Evolutionary conservation across 92 coral and sea anemone genomes (phyloP).

Genomic region (Epizoanthus ramosus): DNA sequence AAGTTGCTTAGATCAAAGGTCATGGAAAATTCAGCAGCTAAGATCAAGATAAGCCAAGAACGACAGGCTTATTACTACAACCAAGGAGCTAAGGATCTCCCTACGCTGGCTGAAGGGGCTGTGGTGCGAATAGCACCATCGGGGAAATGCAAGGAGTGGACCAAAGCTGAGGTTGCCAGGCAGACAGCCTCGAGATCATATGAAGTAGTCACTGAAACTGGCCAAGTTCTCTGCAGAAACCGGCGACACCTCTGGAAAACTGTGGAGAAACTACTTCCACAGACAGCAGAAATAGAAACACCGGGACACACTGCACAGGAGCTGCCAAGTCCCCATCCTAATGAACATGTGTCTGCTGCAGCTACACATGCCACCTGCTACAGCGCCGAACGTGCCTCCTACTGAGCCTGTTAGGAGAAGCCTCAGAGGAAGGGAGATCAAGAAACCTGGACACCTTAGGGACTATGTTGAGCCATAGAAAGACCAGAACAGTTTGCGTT

Average conservation of each 20-base stretch:
- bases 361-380: not conserved
- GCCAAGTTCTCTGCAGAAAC: not conserved
- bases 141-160: slow-evolving; percentile 10
- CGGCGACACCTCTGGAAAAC: slow-evolving; percentile 17
- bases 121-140: slow-evolving; percentile 24
- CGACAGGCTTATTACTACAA: slow-evolving; percentile 15
- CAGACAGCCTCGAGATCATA: slow-evolving; percentile 16
- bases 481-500: slow-evolving; percentile 7
- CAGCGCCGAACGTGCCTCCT: not conserved
- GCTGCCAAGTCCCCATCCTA: not conserved
- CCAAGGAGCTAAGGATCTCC: slow-evolving; percentile 40
- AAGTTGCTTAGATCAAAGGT: slow-evolving; percentile 30
- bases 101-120: slow-evolving; percentile 31
- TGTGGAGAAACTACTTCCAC: slow-evolving; percentile 1
- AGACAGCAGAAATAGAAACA: too few species aligned
- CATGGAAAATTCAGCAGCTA: not conserved
- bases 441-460: slow-evolving; percentile 29
- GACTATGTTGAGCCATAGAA: slow-evolving; percentile 9
- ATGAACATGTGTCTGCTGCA: slow-evolving; percentile 10
- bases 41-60: slow-evolving; percentile 38
- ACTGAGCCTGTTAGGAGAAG: slow-evolving; percentile 22
- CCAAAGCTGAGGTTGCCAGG: slow-evolving; percentile 7
- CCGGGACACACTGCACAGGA: too few species aligned
- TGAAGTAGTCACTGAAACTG: slow-evolving; percentile 31
- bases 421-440: slow-evolving; percentile 21